Evolutionary conservation across 2,797 vertebrate species (phyloP), one percentile per base, ranked within the genome.

Genomic region (Sphaeramia orbicularis): DNA sequence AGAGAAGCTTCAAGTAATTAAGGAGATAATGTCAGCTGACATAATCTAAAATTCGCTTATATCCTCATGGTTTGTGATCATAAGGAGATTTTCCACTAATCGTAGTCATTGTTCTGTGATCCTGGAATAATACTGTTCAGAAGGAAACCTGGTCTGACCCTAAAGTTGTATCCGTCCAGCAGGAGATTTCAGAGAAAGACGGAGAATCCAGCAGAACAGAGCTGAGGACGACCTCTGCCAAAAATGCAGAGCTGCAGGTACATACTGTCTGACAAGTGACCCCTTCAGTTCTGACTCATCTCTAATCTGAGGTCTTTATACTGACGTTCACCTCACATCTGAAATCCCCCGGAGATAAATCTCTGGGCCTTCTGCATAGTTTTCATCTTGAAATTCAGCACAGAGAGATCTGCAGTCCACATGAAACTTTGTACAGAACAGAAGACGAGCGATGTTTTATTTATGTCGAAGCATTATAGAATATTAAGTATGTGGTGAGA

Each of bases 231-330:
- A 71, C 56, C 57, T 74, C 88, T 64, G 75, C 72, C 27, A 88
- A 81, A 78, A 74, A 21, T 53, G 58, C 66, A 37, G 81, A 89
- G 56, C 86, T 83, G 55, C 90, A 93, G 94, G 93, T 95, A 89
- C 80, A 69, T 65, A 45, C 55, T 72, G 54, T 56, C 56, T 71
- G 69, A 81, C 74, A 77, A 76, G 71, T 85, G 76, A 80, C 62
- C 74, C 52, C 51, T 11, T 70, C 65, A 40, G 27, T 54, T 45
- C 61, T 52, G 50, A 74, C 56, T 81, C 50, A 35, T 64, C 35
- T 73, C 60, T 72, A 59, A 84, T 80, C 53, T 74, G 13, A 65
- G 18, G 41, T 70, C 35, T 78, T 74, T 56, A 60, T 27, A 21
- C 58, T 14, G 38, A 64, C 6, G 36, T 71, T 76, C 37, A 65